Base-by-base conservation (phyloP, 2,797 vertebrate genomes). In the Oceanodroma leucorhoa region DNA sequence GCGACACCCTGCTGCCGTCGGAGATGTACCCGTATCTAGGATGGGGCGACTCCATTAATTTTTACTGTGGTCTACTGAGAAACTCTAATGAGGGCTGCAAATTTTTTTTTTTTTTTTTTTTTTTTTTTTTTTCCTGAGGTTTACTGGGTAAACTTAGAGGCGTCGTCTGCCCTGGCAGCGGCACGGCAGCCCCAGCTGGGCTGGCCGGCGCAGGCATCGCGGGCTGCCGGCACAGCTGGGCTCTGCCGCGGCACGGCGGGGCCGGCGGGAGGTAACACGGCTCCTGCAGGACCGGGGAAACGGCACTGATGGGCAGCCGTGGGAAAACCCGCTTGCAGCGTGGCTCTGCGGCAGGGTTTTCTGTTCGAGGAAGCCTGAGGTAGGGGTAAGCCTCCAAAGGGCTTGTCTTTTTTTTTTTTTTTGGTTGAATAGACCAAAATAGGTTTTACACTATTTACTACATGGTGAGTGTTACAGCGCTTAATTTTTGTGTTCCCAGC, bases 391-490 rank as follows among this genome's bases (percentile, higher is more conserved):
- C 9, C 38, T 53, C 23, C 0, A 0, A 41, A 71, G 23, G 32
- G 14, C 11, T 50, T 18, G 7, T 3, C 7, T 27, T 26, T 11
- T 45, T 29, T 27, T 26, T 11, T 45, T 29, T 24, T 20, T 54
- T 36, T 4, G 0, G 15, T 50, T 41, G 30, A 34, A 27, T 5
- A n/a, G 24, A 54, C 19, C 5, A 40, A 69, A 32, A 45, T 17
- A 6, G 0, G 5, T 36, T 78, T 77, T 34, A 34, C 3, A 0
- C 4, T 29, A 5, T 67, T 66, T 41, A 18, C 16, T 57, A 50
- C 6, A 2, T 2, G 7, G 19, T 12, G 11, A 7, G 8, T 26
- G 24, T 48, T 77, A 17, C 0, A 23, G 34, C 0, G 1, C 45
- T 43, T 50, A 19, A 19, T 32, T 78, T 66, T 46, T 61, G 48